Percentiles rank a stretch among this genome's conserved stretches.
These are phyloP conservation scores for Megaceryle alcyon DNA, from an alignment of 2,797 vertebrate species.

Conservation along the genomic window DNA sequence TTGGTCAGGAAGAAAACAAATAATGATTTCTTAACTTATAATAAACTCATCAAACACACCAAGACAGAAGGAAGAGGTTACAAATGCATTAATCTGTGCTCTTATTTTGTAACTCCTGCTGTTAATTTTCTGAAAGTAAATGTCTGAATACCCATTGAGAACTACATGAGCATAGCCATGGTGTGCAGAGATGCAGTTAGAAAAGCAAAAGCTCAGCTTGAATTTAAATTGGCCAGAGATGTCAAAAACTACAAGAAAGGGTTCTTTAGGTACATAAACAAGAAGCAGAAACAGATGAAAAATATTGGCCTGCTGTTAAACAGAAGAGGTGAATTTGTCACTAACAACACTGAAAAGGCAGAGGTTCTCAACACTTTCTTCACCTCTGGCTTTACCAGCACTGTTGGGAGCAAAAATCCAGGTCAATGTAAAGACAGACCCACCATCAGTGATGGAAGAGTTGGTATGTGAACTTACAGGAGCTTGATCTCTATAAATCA, in stretches of 20 bases:
- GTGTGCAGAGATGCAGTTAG: background rate
- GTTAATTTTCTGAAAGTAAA: background rate
- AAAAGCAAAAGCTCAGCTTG: background rate
- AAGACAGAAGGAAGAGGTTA: slow-evolving; percentile 25
- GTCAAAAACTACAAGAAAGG: background rate
- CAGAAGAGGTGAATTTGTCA: background rate
- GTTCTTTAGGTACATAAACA: background rate
- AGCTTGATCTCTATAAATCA: background rate
- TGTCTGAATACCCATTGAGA: background rate
- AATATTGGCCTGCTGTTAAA: background rate
- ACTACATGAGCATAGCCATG: background rate
- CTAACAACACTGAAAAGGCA: background rate
- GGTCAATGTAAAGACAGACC: background rate
- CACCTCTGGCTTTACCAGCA: background rate
- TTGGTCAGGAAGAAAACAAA: slow-evolving; percentile 18
- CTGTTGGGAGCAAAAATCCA: background rate
- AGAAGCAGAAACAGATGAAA: background rate
- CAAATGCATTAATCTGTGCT: slow-evolving; percentile 31
- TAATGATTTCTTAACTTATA: slow-evolving; percentile 50
- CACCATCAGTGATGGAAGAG: background rate
- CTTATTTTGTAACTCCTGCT: slow-evolving; percentile 20
- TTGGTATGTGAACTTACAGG: background rate
- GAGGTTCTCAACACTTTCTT: background rate
- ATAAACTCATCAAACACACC: background rate
- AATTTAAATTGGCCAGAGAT: background rate